Evolutionary conservation across 2,113 vertebrate genomes (phyloP).

Genomic region (Corythornis cristatus): DNA sequence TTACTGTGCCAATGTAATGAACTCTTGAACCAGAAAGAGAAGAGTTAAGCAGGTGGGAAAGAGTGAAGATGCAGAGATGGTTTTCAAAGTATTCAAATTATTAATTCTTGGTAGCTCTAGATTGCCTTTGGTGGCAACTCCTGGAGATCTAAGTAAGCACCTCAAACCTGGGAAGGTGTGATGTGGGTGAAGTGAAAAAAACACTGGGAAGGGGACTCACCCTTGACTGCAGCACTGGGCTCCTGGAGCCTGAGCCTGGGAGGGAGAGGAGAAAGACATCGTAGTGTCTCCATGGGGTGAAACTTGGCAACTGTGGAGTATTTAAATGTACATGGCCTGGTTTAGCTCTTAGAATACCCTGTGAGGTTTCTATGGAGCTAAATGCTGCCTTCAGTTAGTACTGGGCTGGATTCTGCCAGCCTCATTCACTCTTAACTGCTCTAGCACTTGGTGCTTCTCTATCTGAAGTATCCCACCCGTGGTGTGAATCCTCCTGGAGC

Average conservation of each 20-base stretch:
- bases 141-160: not conserved
- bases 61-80: rapidly evolving
- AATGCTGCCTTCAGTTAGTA: not conserved
- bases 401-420: not conserved
- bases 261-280: too few relatives aligned
- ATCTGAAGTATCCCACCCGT: not conserved
- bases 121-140: not conserved
- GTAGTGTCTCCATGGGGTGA: not conserved
- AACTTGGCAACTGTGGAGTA: not conserved
- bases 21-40: rapidly evolving
- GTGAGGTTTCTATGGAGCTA: not conserved
- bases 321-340: not conserved
- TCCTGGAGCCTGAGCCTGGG: not conserved
- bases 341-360: not conserved
- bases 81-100: not conserved
- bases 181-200: too few relatives aligned
- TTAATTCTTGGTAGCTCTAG: not conserved
- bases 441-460: not conserved
- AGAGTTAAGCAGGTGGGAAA: not conserved
- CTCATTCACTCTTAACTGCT: not conserved
- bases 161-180: too few relatives aligned
- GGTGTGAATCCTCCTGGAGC: not conserved
- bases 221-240: too few relatives aligned
- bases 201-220: too few relatives aligned
- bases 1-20: rapidly evolving